Evolutionary conservation across 2,888 invertebrate species (phyloP).

Genomic region (Lathronympha strigana): DNA sequence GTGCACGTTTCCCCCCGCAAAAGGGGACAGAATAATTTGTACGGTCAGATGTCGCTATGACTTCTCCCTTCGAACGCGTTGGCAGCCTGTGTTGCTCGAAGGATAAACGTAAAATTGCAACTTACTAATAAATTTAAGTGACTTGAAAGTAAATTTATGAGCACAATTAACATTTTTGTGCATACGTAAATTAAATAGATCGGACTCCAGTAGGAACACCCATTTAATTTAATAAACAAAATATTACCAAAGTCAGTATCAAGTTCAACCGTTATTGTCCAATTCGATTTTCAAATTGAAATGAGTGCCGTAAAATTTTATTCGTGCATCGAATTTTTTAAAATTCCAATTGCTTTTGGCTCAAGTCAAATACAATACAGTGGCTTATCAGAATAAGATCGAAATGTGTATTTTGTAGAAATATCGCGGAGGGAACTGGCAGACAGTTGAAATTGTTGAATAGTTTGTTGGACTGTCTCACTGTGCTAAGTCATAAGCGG

Average conservation of each 20-base stretch:
- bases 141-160: not conserved
- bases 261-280: not conserved
- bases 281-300: not conserved
- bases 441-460: constrained; percentile 69
- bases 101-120: no score
- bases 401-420: constrained; percentile 62
- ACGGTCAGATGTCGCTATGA: no score
- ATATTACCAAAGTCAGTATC: not conserved
- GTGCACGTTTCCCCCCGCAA: no score
- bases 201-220: not conserved
- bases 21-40: no score
- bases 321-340: not conserved
- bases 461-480: constrained; percentile 54
- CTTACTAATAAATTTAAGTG: no score
- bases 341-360: constrained; percentile 6
- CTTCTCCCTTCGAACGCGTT: no score
- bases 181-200: not conserved
- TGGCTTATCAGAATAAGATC: constrained; percentile 50
- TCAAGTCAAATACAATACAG: constrained; percentile 34
- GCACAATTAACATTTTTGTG: not conserved
- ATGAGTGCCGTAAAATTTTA: not conserved
- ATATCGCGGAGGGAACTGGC: constrained; percentile 57
- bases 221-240: not conserved
- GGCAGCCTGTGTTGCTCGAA: no score
- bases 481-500: constrained; percentile 35